A percentile compares a stretch with the other conserved stretches of the same genome.
Evolutionary conservation across 2,113 vertebrate species (phyloP).

Genomic region (Eubucco bourcierii): DNA sequence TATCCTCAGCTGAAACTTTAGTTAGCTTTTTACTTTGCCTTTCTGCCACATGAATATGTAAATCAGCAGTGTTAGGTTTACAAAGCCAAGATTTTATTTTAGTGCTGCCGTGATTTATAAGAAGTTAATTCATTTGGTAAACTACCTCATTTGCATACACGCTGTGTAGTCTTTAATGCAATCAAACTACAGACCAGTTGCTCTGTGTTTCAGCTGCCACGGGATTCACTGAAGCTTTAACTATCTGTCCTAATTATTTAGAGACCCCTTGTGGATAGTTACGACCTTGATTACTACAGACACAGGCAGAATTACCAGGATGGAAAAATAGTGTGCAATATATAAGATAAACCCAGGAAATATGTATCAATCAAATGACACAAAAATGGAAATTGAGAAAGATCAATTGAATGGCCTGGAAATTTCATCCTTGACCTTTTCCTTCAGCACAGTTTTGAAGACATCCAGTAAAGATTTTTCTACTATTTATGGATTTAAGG

Average conservation of each 20-base stretch:
- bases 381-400: neutral
- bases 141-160: neutral
- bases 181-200: neutral
- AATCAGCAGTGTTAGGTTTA: neutral
- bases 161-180: neutral
- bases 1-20: neutral
- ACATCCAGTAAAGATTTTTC: neutral
- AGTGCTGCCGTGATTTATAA: neutral
- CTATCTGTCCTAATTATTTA: slow-evolving; percentile 21
- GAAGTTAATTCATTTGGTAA: neutral
- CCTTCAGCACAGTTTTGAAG: neutral
- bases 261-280: neutral
- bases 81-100: slow-evolving; percentile 9
- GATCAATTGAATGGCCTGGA: neutral
- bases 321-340: neutral
- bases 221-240: slow-evolving; percentile 10
- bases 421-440: neutral
- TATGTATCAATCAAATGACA: neutral
- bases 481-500: neutral
- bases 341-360: neutral
- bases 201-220: neutral
- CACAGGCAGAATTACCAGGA: slow-evolving; percentile 4
- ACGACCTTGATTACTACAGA: neutral
- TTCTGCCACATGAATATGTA: neutral
- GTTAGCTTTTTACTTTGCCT: neutral